A percentile compares a stretch with the other conserved stretches of the same genome.
Conservation (phyloP, 2,888 invertebrate genomes). For the Ephialtes manifestator region DNA sequence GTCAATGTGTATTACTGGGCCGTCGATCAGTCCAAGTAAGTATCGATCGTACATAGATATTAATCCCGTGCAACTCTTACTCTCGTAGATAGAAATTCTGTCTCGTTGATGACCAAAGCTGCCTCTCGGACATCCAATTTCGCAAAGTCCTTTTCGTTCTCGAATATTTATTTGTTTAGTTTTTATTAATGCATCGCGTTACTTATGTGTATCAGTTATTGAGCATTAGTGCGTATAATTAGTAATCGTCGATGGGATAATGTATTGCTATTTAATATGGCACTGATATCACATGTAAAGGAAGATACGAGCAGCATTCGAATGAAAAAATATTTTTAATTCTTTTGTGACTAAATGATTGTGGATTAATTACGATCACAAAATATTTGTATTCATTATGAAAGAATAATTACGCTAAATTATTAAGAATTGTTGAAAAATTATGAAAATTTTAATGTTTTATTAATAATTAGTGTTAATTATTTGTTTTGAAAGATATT, state of each 20-base stretch:
- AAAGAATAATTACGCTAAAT: no score
- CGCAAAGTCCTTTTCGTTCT: background rate
- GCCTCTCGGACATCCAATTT: constrained; percentile 26
- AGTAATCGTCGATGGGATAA: background rate
- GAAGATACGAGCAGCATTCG: background rate
- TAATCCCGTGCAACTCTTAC: constrained; percentile 62
- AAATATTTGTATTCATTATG: no score
- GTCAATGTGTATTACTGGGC: constrained; percentile 65
- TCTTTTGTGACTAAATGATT: background rate
- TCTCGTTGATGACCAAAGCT: constrained; percentile 22
- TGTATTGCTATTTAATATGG: constrained; percentile 3
- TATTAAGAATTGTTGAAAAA: no score
- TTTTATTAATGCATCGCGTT: constrained; percentile 27
- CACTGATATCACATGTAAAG: constrained; percentile 4
- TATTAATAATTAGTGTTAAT: no score
- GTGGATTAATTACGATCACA: no score
- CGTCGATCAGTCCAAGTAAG: constrained; percentile 71
- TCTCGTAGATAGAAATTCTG: constrained; percentile 43
- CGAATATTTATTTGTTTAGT: constrained; percentile 3
- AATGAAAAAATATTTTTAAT: background rate
- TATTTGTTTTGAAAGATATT: background rate
- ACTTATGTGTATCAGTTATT: constrained; percentile 34
- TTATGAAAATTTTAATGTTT: no score
- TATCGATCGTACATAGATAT: constrained; percentile 71
- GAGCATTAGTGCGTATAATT: constrained; percentile 22